Percentiles rank a stretch among this genome's conserved stretches.
Evolutionary conservation across 1,140 invertebrate species (phyloP).

Genomic region (Diuraphis noxia): DNA sequence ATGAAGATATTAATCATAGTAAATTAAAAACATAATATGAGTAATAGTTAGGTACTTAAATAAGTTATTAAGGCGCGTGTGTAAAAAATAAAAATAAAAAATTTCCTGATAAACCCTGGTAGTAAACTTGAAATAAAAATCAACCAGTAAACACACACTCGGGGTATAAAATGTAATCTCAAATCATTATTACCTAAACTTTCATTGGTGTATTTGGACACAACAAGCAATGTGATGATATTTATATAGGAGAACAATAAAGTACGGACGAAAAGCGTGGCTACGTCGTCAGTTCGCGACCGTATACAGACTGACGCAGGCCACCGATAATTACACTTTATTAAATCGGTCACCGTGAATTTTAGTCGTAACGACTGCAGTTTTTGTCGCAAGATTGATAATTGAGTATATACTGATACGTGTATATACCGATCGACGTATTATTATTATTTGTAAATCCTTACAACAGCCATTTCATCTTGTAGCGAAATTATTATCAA

Average conservation of each 20-base stretch:
- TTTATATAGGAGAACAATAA: not conserved
- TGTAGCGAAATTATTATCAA: not conserved
- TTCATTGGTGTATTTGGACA: not conserved
- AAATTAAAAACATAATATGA: too few species aligned
- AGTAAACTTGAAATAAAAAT: not conserved
- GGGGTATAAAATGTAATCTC: not conserved
- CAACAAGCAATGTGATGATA: not conserved
- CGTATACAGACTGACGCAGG: not conserved
- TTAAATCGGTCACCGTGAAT: not conserved
- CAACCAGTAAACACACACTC: not conserved
- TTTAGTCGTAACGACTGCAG: not conserved
- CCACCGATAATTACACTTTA: constrained; percentile 3
- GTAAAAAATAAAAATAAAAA: not conserved
- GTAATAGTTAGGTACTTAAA: too few species aligned
- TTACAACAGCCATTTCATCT: not conserved
- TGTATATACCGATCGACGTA: not conserved
- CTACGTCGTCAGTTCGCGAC: not conserved
- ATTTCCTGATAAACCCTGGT: not conserved
- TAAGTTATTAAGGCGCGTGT: too few species aligned
- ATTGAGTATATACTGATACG: too few species aligned
- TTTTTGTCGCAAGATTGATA: not conserved
- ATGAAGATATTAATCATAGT: too few species aligned
- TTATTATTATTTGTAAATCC: not conserved
- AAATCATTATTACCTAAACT: not conserved
- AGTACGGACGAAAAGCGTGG: not conserved